Evolutionary conservation across 1,140 invertebrate species (phyloP), one percentile per base, ranked within the genome.

Genomic region (Araneus ventricosus): DNA sequence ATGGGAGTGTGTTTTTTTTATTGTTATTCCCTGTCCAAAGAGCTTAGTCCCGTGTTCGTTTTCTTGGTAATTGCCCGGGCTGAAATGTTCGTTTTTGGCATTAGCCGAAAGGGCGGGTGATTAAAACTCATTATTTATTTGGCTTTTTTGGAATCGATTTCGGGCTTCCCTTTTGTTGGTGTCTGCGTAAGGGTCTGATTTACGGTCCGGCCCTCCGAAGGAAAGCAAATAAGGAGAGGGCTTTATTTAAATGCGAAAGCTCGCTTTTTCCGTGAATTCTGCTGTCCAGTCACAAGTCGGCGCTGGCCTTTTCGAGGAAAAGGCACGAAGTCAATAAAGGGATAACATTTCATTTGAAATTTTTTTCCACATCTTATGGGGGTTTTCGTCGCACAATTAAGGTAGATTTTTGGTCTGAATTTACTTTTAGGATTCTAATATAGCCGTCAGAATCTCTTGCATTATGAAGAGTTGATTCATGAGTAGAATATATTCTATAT

Each of bases 61-160:
- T 20, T 27, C 67, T 34, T 20, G 30, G 30, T 75, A 75, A 75
- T 75, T 75, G 70, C 30, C 70, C 30, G 34, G 80, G 41, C 10
- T 22, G 80, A 41, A 45, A 37, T 75, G 41, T 84, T 52, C 45
- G 39, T 84, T 57, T 84, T 52, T 30, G 24, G 79, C 79, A 39
- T 82, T 41, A 82, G 39, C 41, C 82, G 10, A 61, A 87, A 87
- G 59, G 85, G 59, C n/a, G 85, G 85, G 85, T 87, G 85, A 87
- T 87, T 87, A 87, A 61, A 87, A 61, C n/a, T 59, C 34, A 87
- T 59, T 87, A 87, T 87, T 87, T 87, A 59, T 59, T 87, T 61
- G 52, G 27, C 30, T 59, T 45, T 87, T 61, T 61, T 22, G 80
- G 41, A 22, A 24, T 45, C 41, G 37, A 27, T 41, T 27, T 20